Evolutionary conservation across 35 echinoderm and acorn worm species (phyloP).

Genomic region (Ophioderma brevispina): DNA sequence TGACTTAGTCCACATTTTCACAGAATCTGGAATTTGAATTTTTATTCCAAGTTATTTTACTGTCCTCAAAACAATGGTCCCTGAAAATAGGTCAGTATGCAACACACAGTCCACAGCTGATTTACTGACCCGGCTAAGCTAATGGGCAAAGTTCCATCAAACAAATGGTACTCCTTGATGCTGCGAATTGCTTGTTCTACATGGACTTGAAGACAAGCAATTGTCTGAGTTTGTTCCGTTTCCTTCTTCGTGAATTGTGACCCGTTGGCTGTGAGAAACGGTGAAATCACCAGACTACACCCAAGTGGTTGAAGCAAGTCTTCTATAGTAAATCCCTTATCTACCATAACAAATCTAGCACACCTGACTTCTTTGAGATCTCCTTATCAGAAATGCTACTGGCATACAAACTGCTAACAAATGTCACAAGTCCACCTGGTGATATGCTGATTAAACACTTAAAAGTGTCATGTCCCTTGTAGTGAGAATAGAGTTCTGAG

Average conservation of each 20-base stretch:
- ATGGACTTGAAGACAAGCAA: constrained; percentile 21
- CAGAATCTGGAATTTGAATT: no score
- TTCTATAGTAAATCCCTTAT: neutral
- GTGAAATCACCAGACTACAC: neutral
- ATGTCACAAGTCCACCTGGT: neutral
- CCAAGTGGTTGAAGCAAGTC: neutral
- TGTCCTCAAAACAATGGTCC: constrained; percentile 18
- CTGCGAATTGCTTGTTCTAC: constrained; percentile 25
- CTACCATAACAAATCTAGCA: constrained; percentile 2
- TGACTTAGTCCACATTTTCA: no score
- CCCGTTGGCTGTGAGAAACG: neutral
- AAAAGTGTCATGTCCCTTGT: neutral
- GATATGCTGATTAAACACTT: constrained; percentile 8
- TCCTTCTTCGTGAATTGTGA: constrained; percentile 8
- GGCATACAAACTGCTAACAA: constrained; percentile 14
- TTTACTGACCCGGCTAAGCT: constrained; percentile 2
- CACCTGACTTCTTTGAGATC: neutral
- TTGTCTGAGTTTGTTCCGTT: constrained; percentile 5
- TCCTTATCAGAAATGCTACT: constrained; percentile 11
- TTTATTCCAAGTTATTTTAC: no score
- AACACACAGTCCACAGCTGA: constrained; percentile 36
- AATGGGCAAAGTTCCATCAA: constrained; percentile 17
- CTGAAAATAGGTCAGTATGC: neutral
- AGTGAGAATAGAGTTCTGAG: neutral
- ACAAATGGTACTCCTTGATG: constrained; percentile 33